These are phyloP conservation scores for Theretra japonica DNA, from an alignment of 2,888 invertebrate genomes.

Conservation along the genomic window DNA sequence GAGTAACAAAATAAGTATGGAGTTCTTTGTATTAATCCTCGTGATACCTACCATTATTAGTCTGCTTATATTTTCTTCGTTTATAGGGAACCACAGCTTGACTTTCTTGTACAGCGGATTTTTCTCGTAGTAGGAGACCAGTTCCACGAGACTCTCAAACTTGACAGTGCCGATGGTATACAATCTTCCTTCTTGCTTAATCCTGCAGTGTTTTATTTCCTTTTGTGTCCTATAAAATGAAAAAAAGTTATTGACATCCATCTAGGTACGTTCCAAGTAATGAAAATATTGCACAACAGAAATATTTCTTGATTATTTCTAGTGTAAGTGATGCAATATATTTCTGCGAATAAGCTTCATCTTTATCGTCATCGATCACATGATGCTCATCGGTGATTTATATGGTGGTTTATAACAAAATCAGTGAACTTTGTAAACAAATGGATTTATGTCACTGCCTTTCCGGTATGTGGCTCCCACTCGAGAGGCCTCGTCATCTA, in stretches of 20 bases:
- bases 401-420: too few species aligned
- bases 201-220: constrained; percentile 98
- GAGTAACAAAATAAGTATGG: neutral
- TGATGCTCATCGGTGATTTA: too few species aligned
- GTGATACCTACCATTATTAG: constrained; percentile 84
- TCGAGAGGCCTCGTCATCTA: too few species aligned
- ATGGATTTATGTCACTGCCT: too few species aligned
- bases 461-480: too few species aligned
- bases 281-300: neutral
- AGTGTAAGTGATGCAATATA: too few species aligned
- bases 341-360: too few species aligned
- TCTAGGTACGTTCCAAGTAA: neutral
- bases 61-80: constrained; percentile 88
- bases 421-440: too few species aligned
- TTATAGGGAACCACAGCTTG: constrained; percentile 93
- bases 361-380: too few species aligned
- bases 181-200: constrained; percentile 95
- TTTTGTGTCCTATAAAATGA: constrained; percentile 90
- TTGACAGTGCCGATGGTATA: constrained; percentile 96
- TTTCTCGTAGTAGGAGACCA: constrained; percentile 96
- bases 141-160: constrained; percentile 97
- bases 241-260: neutral
- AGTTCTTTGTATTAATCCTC: neutral
- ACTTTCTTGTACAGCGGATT: constrained; percentile 96
- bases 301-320: too few species aligned